Evolutionary conservation across 2,797 vertebrate genomes (phyloP), one percentile per base, ranked within the genome.

Genomic region (Anolis apletophallus): DNA sequence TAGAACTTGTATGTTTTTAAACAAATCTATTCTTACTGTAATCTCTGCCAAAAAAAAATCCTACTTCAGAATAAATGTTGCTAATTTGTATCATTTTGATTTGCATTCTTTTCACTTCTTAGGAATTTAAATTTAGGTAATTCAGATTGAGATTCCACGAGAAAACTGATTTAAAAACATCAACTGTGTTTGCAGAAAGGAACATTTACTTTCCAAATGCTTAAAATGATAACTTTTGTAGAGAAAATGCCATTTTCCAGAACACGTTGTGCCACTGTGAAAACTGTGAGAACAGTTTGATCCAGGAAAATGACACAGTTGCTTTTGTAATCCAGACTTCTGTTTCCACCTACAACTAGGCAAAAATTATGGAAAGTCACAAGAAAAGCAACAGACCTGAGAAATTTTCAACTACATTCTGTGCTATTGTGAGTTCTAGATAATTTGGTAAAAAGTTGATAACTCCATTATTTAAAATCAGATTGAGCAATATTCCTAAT

Each of bases 41-140:
- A 87, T 77, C n/a, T 78, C 69, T 74, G 46, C 67, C 81, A 69
- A 72, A 73, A 84, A n/a, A 73, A 59, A 40, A 52, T 19, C 14
- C 32, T 79, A 81, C 83, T 78, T 59, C 54, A 78, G 46, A 87
- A 87, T 87, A 87, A 87, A 87, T 64, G 26, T 67, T 77, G 52
- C 40, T 67, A 86, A 82, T 82, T 87, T 87, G 81, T 75, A 83
- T 87, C 69, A 78, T 40, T 64, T 36, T 83, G 8, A 1, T 83
- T 59, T 83, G 88, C 46, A 6, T 87, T 69, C 90, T 87, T 90
- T 88, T 73, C 61, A 67, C 83, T 92, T 85, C 82, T 29, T 17
- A 12, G 32, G 67, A 32, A 54, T 13, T 61, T 59, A 52, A 5
- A 10, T 5, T 54, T 32, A 50, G 2, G 52, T 34, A 10, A 8